A percentile compares a stretch with the other conserved stretches of the same genome.
phyloP scores from a whole-genome alignment of 53 echinoderm and acorn worm genomes.

The Hippasteria phrygiana region DNA sequence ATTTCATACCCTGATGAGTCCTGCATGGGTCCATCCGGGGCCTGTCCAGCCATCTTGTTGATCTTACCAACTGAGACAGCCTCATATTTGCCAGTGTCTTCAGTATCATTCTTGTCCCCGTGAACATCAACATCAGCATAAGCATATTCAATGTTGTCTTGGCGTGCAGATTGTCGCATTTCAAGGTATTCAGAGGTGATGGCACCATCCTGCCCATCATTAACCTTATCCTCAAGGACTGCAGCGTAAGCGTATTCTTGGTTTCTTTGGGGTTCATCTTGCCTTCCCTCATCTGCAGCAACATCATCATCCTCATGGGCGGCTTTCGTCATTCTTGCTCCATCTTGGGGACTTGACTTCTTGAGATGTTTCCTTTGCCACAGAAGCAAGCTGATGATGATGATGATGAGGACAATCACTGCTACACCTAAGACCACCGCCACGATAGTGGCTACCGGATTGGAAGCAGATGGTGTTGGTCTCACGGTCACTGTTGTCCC shows the following conservation, averaged over 20 bases:
- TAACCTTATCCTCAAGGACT: background rate
- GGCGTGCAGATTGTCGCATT: background rate
- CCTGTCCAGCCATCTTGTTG: background rate
- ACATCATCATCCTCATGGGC: background rate
- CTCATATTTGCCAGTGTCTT: no score
- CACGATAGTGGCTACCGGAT: no score
- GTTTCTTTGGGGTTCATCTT: background rate
- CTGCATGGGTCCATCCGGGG: background rate
- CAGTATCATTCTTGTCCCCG: no score
- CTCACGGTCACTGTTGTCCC: no score
- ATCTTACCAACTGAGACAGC: background rate
- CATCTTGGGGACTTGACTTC: slow-evolving; percentile 8
- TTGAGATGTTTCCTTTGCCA: background rate
- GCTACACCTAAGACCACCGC: background rate
- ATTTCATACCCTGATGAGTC: background rate
- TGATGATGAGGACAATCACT: slow-evolving; percentile 3
- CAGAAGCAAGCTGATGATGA: slow-evolving; percentile 4
- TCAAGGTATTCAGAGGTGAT: background rate
- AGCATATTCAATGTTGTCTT: background rate
- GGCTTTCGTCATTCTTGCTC: background rate
- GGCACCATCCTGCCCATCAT: background rate
- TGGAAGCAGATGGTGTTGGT: no score
- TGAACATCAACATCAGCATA: background rate
- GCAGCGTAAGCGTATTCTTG: background rate
- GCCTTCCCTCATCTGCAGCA: background rate